Evolutionary conservation across 1,140 invertebrate genomes (phyloP).

Genomic region (Wasmannia auropunctata): DNA sequence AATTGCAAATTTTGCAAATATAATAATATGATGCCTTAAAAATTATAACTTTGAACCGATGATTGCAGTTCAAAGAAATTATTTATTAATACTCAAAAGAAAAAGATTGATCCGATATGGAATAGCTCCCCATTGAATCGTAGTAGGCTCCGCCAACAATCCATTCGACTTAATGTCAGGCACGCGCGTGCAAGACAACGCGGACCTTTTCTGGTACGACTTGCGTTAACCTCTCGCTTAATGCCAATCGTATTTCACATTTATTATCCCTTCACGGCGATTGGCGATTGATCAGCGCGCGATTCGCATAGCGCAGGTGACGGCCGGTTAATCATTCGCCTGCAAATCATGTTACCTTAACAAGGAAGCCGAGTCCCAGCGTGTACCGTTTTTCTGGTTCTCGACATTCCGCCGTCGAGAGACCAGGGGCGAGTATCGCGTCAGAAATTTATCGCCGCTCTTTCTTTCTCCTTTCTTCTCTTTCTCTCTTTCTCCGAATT

Average conservation of each 20-base stretch:
- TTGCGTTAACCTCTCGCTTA: constrained; percentile 68
- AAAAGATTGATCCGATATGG: neutral
- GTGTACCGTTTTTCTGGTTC: constrained; percentile 5
- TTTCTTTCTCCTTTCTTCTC: neutral
- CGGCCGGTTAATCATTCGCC: constrained; percentile 29
- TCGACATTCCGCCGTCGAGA: constrained; percentile 3
- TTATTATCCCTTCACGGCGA: constrained; percentile 30
- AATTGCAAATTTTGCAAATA: neutral
- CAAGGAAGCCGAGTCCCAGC: neutral
- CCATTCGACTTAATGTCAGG: constrained; percentile 20
- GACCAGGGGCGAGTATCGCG: constrained; percentile 15
- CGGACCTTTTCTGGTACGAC: constrained; percentile 48
- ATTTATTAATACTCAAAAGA: neutral
- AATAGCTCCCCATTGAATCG: constrained; percentile 1
- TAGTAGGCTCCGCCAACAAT: constrained; percentile 61
- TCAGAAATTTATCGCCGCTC: constrained; percentile 48
- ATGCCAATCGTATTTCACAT: constrained; percentile 72
- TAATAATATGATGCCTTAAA: neutral
- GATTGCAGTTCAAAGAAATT: neutral
- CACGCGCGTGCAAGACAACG: constrained; percentile 35
- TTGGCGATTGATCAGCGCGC: constrained; percentile 46
- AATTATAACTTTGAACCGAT: neutral
- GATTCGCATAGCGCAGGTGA: constrained; percentile 19
- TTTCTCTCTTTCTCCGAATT: neutral
- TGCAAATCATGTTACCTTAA: neutral